Evolutionary conservation across 2,888 invertebrate genomes (phyloP).

Genomic region (Nysson spinosus): DNA sequence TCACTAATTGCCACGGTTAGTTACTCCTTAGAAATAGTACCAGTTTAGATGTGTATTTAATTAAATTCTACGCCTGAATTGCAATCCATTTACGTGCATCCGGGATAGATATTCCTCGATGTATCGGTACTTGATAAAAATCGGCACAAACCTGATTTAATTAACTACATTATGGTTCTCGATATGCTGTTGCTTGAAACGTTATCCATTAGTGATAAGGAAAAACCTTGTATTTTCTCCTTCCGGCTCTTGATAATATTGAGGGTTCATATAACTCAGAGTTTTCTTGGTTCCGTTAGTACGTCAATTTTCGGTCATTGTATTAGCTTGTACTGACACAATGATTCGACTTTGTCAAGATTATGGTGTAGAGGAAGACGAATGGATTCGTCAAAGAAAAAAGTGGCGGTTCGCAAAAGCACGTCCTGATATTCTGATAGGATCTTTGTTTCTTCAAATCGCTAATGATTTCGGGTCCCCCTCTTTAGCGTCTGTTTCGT

Average conservation of each 20-base stretch:
- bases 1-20: constrained; percentile 4
- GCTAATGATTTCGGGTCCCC: constrained; percentile 23
- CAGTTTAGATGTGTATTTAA: constrained; percentile 8
- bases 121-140: too few species aligned
- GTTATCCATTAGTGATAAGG: too few species aligned
- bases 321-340: too few species aligned
- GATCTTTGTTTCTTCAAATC: constrained; percentile 15
- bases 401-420: constrained; percentile 33
- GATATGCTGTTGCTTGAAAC: too few species aligned
- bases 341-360: constrained; percentile 19
- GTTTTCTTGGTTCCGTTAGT: too few species aligned
- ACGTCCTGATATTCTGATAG: constrained; percentile 31
- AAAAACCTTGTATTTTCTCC: too few species aligned
- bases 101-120: constrained; percentile 21
- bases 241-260: too few species aligned
- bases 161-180: too few species aligned
- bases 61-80: constrained; percentile 25
- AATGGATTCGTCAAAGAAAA: constrained; percentile 35
- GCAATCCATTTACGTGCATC: constrained; percentile 26
- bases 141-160: too few species aligned
- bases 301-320: too few species aligned
- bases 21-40: constrained; percentile 4
- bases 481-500: constrained; percentile 16
- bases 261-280: too few species aligned
- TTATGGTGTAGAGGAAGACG: constrained; percentile 43